These are phyloP conservation scores for Spea bombifrons DNA, from an alignment of 2,113 vertebrate species.

Conservation along the genomic window DNA sequence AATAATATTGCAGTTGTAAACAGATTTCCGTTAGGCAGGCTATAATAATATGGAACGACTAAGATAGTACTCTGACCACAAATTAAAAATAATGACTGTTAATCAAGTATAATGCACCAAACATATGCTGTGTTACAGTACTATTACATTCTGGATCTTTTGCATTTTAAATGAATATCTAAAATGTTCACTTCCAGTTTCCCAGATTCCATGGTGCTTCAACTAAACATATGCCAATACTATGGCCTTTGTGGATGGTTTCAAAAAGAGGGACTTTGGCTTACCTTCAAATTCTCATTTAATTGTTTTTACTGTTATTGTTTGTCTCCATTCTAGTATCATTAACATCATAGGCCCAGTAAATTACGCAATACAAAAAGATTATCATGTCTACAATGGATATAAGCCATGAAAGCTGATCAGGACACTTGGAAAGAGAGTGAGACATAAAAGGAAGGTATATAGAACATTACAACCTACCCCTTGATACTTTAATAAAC, in stretches of 20 bases:
- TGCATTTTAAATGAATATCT: constrained; percentile 27
- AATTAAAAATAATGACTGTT: constrained; percentile 34
- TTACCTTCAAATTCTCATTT: background rate
- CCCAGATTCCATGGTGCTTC: background rate
- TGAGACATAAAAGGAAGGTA: too few relatives aligned
- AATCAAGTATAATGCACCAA: constrained; percentile 24
- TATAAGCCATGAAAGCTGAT: too few relatives aligned
- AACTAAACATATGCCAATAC: background rate
- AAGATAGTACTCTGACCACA: constrained; percentile 25
- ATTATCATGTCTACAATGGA: background rate
- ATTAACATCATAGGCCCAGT: background rate
- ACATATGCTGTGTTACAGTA: constrained; percentile 19
- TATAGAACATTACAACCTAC: too few relatives aligned
- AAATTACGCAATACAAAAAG: background rate
- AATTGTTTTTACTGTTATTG: background rate
- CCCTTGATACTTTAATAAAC: too few relatives aligned
- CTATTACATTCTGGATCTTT: constrained; percentile 22
- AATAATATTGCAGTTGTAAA: constrained; percentile 17
- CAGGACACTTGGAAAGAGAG: too few relatives aligned
- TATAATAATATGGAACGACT: constrained; percentile 9
- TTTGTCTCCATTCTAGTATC: background rate
- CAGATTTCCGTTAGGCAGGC: constrained; percentile 6
- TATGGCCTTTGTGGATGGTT: background rate
- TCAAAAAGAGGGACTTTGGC: background rate
- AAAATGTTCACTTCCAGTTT: background rate